Percentiles rank a stretch among this genome's conserved stretches.
These are phyloP conservation scores for Sicus ferrugineus DNA, from an alignment of 2,888 invertebrate genomes.

Conservation along the genomic window DNA sequence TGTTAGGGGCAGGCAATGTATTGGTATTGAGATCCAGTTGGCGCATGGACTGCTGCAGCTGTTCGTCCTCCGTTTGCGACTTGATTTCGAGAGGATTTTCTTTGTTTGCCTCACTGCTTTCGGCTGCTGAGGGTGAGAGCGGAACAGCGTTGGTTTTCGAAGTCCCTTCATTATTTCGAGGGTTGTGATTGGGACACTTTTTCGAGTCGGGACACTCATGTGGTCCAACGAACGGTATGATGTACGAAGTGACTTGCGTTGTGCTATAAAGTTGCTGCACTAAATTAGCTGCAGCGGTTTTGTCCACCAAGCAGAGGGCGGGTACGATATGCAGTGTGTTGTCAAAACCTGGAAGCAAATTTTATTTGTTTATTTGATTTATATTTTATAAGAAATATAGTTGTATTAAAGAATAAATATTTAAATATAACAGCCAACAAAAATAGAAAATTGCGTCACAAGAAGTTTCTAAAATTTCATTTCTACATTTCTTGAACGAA, in stretches of 20 bases:
- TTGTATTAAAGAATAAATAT: too few species aligned
- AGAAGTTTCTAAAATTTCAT: too few species aligned
- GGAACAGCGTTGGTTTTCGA: slow-evolving; percentile 15
- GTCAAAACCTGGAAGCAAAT: slow-evolving; percentile 57
- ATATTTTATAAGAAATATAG: not conserved
- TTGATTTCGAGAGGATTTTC: not conserved
- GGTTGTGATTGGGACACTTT: slow-evolving; percentile 61
- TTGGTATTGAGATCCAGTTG: not conserved
- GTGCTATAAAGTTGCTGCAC: slow-evolving; percentile 55
- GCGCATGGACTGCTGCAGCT: not conserved
- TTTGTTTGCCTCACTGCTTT: not conserved
- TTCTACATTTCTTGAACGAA: too few species aligned
- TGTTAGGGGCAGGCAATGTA: not conserved
- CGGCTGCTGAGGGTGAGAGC: slow-evolving; percentile 26
- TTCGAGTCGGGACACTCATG: slow-evolving; percentile 64
- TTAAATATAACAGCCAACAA: not conserved
- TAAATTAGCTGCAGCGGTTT: slow-evolving; percentile 46
- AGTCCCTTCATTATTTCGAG: slow-evolving; percentile 4
- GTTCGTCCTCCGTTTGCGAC: not conserved
- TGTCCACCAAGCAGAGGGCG: slow-evolving; percentile 60
- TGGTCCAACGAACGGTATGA: slow-evolving; percentile 64
- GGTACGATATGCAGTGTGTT: slow-evolving; percentile 64
- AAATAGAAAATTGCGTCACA: too few species aligned
- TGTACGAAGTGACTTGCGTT: slow-evolving; percentile 63
- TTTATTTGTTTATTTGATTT: not conserved